A percentile compares a stretch with the other conserved stretches of the same genome.
phyloP scores from a whole-genome alignment of 1,140 invertebrate species.

The Philotrypesis tridentata region DNA sequence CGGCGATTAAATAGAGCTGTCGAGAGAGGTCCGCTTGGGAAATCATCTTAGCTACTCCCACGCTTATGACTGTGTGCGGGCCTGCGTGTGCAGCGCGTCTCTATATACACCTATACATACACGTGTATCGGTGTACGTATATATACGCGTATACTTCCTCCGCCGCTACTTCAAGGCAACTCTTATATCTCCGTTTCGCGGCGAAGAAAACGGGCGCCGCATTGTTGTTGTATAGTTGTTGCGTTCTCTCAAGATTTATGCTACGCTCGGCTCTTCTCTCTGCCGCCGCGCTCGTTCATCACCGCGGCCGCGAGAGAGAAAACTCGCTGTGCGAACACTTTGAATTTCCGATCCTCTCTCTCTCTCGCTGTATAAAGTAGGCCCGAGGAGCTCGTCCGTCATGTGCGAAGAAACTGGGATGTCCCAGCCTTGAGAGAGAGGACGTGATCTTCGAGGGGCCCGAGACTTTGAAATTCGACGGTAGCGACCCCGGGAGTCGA shows the following conservation, averaged over 20 bases:
- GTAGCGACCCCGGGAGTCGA: no score
- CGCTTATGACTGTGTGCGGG: slow-evolving; percentile 43
- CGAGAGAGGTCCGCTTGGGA: slow-evolving; percentile 60
- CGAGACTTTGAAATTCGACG: no score
- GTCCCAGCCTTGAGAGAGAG: no score
- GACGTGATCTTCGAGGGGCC: no score
- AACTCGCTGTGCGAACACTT: neutral
- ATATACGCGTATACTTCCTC: no score
- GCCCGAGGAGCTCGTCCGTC: neutral
- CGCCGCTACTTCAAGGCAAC: neutral
- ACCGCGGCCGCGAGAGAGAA: neutral
- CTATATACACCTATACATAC: no score
- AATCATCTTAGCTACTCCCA: slow-evolving; percentile 62
- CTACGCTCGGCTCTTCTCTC: neutral
- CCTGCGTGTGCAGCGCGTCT: no score
- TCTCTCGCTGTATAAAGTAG: neutral
- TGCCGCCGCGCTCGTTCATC: neutral
- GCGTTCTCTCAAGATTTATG: neutral
- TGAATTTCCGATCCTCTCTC: neutral
- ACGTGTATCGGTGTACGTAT: no score
- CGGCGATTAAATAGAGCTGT: slow-evolving; percentile 58
- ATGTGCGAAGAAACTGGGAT: neutral
- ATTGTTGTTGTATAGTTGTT: neutral
- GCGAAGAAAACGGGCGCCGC: neutral
- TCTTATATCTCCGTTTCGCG: neutral